These are phyloP conservation scores for Phataginus tricuspis DNA, from an alignment of 2,797 vertebrate species.

Conservation along the genomic window DNA sequence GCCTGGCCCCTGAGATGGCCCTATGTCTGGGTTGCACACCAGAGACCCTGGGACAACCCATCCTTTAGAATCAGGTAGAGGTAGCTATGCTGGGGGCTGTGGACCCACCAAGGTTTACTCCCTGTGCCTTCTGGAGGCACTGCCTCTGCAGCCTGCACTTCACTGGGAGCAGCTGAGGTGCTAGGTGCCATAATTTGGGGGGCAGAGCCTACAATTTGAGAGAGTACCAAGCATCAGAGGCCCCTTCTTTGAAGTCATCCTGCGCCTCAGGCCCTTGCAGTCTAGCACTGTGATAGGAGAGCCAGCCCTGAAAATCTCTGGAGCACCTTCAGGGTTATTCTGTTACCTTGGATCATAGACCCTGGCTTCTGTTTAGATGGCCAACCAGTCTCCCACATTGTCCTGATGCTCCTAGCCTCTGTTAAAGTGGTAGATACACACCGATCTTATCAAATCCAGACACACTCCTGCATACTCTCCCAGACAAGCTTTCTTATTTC, in stretches of 20 bases:
- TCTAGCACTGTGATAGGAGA: not conserved
- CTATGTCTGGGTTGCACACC: not conserved
- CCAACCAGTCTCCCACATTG: not conserved
- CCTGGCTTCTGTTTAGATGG: not conserved
- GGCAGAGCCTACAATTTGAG: not conserved
- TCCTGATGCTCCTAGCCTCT: not conserved
- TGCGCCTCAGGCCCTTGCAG: not conserved
- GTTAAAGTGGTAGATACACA: not conserved
- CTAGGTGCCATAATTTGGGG: no score
- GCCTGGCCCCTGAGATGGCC: not conserved
- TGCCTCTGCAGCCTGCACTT: not conserved
- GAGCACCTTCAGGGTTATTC: not conserved
- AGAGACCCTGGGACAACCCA: not conserved
- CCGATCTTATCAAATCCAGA: not conserved
- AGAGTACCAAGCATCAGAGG: not conserved
- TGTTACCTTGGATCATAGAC: not conserved
- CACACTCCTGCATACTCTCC: not conserved
- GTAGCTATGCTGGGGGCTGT: not conserved
- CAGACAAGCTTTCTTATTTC: not conserved
- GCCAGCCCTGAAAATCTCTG: not conserved
- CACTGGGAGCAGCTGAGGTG: not conserved
- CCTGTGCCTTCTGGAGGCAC: not conserved
- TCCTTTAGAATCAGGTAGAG: not conserved
- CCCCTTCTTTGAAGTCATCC: not conserved
- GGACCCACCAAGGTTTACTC: not conserved